phyloP scores from a whole-genome alignment of 1,140 invertebrate species.

The Aphelinus atriplicis region DNA sequence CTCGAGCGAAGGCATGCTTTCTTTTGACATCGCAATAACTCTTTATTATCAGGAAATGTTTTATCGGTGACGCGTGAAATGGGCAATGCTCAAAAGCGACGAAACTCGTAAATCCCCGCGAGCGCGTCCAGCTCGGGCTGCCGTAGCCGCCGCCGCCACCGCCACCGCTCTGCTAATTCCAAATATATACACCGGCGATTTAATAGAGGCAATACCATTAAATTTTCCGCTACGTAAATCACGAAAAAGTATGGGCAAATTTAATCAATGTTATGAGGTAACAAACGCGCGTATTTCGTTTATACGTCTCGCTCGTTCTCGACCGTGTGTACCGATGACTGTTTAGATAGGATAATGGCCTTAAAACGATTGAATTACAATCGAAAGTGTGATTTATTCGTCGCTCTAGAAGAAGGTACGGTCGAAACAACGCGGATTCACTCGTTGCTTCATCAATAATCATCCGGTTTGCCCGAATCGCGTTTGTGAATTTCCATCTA shows the following conservation, averaged over 20 bases:
- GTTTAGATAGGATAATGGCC: too few relatives aligned
- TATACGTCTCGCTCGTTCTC: too few relatives aligned
- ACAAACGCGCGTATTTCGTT: too few relatives aligned
- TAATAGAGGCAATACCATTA: slow-evolving; percentile 29
- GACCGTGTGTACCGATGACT: too few relatives aligned
- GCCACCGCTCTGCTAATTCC: slow-evolving; percentile 7
- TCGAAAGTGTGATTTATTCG: too few relatives aligned
- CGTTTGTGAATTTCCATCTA: too few relatives aligned
- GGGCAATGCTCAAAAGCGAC: slow-evolving; percentile 36
- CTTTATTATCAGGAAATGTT: slow-evolving; percentile 40
- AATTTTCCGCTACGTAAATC: slow-evolving; percentile 30
- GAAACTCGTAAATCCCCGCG: slow-evolving; percentile 33
- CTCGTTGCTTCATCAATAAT: too few relatives aligned
- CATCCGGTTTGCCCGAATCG: too few relatives aligned
- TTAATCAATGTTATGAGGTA: slow-evolving; percentile 15
- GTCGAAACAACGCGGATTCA: too few relatives aligned
- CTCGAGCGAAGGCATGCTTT: slow-evolving; percentile 20
- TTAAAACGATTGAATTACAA: too few relatives aligned
- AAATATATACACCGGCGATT: slow-evolving; percentile 16
- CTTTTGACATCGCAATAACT: slow-evolving; percentile 39
- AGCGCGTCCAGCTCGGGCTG: background rate
- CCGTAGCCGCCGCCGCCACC: background rate
- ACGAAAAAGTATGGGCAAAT: slow-evolving; percentile 14
- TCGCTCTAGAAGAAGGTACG: too few relatives aligned
- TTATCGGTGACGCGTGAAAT: slow-evolving; percentile 40